Percentiles rank a stretch among this genome's conserved stretches.
Conservation (phyloP, 2,797 vertebrate genomes). For the Acanthurus leucopareius region DNA sequence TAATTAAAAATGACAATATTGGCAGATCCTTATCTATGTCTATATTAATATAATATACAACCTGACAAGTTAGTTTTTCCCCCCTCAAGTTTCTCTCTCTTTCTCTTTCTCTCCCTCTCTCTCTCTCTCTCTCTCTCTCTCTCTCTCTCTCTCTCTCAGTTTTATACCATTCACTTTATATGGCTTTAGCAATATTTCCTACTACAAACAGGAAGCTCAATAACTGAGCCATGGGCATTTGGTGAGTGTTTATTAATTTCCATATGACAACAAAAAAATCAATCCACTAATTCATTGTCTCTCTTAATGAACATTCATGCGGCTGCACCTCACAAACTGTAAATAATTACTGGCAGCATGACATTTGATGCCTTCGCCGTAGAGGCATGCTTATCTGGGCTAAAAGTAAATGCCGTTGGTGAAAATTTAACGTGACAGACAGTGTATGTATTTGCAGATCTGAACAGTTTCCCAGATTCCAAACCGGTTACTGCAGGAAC, state of each 20-base stretch:
- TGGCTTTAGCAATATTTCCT: neutral
- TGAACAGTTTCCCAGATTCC: conserved; percentile 51
- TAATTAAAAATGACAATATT: neutral
- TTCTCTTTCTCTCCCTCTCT: neutral
- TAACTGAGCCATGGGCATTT: neutral
- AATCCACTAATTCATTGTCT: neutral
- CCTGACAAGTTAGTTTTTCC: neutral
- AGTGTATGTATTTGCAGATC: conserved; percentile 36
- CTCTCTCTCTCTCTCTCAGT: neutral
- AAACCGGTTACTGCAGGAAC: conserved; percentile 56
- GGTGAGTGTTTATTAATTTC: neutral
- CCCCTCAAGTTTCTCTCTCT: neutral
- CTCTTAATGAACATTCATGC: neutral
- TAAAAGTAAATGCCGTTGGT: conserved; percentile 12
- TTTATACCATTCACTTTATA: neutral
- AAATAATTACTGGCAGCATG: neutral
- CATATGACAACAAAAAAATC: neutral
- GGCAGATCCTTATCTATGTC: neutral
- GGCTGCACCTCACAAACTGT: neutral
- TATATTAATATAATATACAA: neutral
- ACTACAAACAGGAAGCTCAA: neutral
- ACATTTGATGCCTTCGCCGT: neutral
- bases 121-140: no score
- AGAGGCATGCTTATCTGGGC: neutral
- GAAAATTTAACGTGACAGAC: conserved; percentile 14